A percentile compares a stretch with the other conserved stretches of the same genome.
phyloP scores from a whole-genome alignment of 2,888 invertebrate genomes.

The Cheilosia soror region DNA sequence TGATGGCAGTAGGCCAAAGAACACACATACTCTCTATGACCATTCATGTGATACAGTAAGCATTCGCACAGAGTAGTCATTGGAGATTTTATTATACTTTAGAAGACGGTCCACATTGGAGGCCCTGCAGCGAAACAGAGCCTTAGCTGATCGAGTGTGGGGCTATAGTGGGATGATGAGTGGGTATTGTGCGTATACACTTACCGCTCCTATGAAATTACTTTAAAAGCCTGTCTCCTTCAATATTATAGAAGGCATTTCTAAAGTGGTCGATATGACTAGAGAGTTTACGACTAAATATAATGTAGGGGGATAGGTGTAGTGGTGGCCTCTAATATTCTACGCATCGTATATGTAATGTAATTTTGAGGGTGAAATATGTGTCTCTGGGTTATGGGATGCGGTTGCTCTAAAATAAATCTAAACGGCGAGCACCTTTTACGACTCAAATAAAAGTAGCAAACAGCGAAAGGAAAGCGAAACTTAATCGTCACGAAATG shows the following conservation, averaged over 20 bases:
- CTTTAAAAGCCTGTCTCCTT: constrained; percentile 55
- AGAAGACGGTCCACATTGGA: constrained; percentile 42
- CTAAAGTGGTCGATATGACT: constrained; percentile 61
- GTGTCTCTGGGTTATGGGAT: constrained; percentile 41
- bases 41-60: constrained; percentile 16
- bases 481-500: constrained; percentile 57
- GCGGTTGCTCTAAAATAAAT: constrained; percentile 16
- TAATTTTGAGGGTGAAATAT: constrained; percentile 40
- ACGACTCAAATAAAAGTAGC: constrained; percentile 53
- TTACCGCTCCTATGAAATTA: constrained; percentile 57
- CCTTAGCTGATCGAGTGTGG: constrained; percentile 24
- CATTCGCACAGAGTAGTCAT: constrained; percentile 47
- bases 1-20: neutral
- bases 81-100: constrained; percentile 63
- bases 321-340: neutral
- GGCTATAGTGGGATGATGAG: too few relatives aligned
- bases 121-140: constrained; percentile 3
- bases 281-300: constrained; percentile 47
- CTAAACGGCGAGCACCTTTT: constrained; percentile 33
- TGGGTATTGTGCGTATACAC: constrained; percentile 29
- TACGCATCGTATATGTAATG: constrained; percentile 9
- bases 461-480: constrained; percentile 38
- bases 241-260: neutral
- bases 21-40: constrained; percentile 6
- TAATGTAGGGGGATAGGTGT: neutral